Evolutionary conservation across 2,113 vertebrate species (phyloP), one percentile per base, ranked within the genome.

Genomic region (Lipophrys pholis): DNA sequence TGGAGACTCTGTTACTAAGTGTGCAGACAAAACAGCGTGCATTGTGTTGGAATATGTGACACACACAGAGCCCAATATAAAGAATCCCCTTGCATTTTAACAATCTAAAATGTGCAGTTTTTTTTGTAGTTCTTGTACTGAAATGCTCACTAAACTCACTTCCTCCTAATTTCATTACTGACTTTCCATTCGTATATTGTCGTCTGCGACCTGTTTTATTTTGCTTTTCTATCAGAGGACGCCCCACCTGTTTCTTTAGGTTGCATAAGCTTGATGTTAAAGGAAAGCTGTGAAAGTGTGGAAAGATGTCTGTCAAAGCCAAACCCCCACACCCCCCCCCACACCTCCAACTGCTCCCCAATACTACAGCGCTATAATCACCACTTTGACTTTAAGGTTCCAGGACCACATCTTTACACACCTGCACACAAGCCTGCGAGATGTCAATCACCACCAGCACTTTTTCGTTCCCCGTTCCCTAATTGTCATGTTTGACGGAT

Each of bases 341-440:
- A 30, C 59, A 53, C 42, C 50, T 7, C 12, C 53, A 11, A 42
- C 36, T 36, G 5, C 16, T 5, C 8, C 9, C 17, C 5, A 53
- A 72, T n/a, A 10, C n/a, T 39, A 41, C 16, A 9, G 30, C 53
- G 75, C 16, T 17, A 48, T 54, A 73, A 81, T 46, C 46, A 50
- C 16, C 40, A 17, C 48, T 11, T 73, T 0, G 10, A 8, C 57
- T 64, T 59, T 67, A 48, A 21, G 50, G 48, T 77, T 35, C 51
- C 51, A 21, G 50, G 48, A 79, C 38, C 51, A 6, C 41, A 63
- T 11, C 54, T 64, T 49, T 7, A 49, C 73, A 52, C 71, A 81
- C 73, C 76, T 64, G 61, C 59, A 54, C 48, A 72, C 30, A 69
- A 87, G 54, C 39, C 54, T 65, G 50, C 3, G 41, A 38, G 45